Evolutionary conservation across 2,113 vertebrate genomes (phyloP).

Genomic region (Odontesthes bonariensis): DNA sequence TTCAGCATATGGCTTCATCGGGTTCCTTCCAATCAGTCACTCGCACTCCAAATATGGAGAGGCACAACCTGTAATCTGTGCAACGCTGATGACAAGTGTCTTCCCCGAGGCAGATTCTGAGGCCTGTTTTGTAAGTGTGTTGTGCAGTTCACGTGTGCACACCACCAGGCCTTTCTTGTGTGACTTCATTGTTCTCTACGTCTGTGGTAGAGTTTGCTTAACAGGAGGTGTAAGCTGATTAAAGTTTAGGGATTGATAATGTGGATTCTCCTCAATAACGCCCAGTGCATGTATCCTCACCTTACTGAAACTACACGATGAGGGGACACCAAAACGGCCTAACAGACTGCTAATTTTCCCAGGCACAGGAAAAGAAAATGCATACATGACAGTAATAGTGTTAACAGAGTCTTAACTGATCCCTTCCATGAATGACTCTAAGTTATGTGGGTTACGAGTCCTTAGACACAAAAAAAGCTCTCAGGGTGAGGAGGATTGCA

Average conservation of each 20-base stretch:
- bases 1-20: constrained; percentile 33
- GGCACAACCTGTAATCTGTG: constrained; percentile 52
- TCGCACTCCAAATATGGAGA: constrained; percentile 69
- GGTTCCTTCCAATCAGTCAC: constrained; percentile 59
- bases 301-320: not conserved
- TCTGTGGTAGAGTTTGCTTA: constrained; percentile 30
- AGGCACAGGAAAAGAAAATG: too few species aligned
- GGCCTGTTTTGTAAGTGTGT: constrained; percentile 28
- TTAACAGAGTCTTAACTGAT: too few species aligned
- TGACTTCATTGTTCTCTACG: constrained; percentile 59
- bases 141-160: not conserved
- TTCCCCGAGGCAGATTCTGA: constrained; percentile 28
- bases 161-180: constrained; percentile 10
- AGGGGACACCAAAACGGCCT: not conserved
- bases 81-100: constrained; percentile 34
- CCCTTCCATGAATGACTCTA: too few species aligned
- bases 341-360: too few species aligned
- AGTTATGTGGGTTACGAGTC: too few species aligned
- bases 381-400: too few species aligned
- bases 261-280: not conserved
- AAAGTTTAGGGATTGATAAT: constrained; percentile 5
- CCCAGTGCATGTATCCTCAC: not conserved
- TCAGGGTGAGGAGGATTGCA: too few species aligned
- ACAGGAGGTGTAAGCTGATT: constrained; percentile 30
- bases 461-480: too few species aligned